phyloP scores from a whole-genome alignment of 53 echinoderm and acorn worm species.

The Henricia sp. region DNA sequence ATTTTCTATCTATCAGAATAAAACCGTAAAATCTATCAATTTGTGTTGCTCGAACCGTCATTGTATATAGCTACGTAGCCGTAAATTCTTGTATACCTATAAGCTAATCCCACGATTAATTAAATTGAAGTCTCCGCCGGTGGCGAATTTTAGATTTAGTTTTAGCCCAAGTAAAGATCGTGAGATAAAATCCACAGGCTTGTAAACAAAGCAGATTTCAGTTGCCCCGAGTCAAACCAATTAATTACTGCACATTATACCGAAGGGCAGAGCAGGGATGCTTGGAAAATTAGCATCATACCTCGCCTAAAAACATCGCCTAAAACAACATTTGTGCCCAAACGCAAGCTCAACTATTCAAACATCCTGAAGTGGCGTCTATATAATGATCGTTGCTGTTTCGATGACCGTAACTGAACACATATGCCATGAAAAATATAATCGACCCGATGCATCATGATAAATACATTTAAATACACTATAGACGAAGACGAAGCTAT shows the following conservation, averaged over 20 bases:
- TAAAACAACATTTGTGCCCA: too few relatives aligned
- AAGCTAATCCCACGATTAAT: slow-evolving; percentile 31
- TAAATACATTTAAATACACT: too few relatives aligned
- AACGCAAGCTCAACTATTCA: too few relatives aligned
- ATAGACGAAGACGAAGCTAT: too few relatives aligned
- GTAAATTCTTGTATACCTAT: neutral
- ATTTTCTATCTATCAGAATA: neutral
- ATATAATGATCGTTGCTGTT: too few relatives aligned
- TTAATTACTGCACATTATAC: slow-evolving; percentile 14
- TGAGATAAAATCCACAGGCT: neutral
- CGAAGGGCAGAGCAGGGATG: neutral
- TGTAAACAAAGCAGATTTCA: slow-evolving; percentile 26
- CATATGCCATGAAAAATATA: too few relatives aligned
- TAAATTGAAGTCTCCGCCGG: slow-evolving; percentile 30
- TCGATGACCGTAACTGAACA: too few relatives aligned
- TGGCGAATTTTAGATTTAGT: slow-evolving; percentile 24
- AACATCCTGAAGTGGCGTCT: too few relatives aligned
- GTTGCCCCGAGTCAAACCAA: neutral
- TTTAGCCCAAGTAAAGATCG: neutral
- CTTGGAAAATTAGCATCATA: neutral
- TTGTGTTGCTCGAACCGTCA: neutral
- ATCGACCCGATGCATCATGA: too few relatives aligned
- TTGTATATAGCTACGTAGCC: neutral
- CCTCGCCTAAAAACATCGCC: too few relatives aligned
- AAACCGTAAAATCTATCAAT: neutral